A percentile compares a stretch with the other conserved stretches of the same genome.
Conservation (phyloP, 2,113 vertebrate genomes). For the Osmerus eperlanus region DNA sequence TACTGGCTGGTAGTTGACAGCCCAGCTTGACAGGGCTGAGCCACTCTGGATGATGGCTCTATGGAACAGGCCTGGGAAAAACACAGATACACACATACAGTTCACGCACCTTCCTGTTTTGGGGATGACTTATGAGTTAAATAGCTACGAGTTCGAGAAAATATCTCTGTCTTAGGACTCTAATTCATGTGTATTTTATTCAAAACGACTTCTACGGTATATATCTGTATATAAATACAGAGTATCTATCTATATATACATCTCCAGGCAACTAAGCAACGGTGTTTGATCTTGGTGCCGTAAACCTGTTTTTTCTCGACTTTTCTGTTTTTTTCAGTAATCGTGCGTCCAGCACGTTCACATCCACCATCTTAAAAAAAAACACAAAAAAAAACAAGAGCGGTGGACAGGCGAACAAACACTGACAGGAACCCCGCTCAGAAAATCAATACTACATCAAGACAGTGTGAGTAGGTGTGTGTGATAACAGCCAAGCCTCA, state of each 20-base stretch:
- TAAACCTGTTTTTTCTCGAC: too few relatives aligned
- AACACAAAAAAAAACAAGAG: not conserved
- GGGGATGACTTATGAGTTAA: too few relatives aligned
- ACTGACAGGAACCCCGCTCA: not conserved
- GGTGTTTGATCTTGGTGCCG: too few relatives aligned
- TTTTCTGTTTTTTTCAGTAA: not conserved
- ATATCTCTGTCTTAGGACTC: too few relatives aligned
- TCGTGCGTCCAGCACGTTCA: not conserved
- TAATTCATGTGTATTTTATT: too few relatives aligned
- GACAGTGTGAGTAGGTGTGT: conserved; percentile 14
- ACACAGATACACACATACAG: conserved; percentile 17
- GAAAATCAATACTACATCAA: conserved; percentile 9
- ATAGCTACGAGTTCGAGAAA: too few relatives aligned
- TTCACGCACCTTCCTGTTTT: too few relatives aligned
- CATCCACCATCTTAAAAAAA: not conserved
- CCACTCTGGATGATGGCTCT: conserved; percentile 98
- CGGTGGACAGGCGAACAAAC: not conserved
- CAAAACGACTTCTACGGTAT: too few relatives aligned
- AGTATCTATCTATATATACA: too few relatives aligned
- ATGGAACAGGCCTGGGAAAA: conserved; percentile 89
- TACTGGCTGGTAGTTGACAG: conserved; percentile 96
- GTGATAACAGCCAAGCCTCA: not conserved
- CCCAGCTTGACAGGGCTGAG: conserved; percentile 96
- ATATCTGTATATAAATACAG: too few relatives aligned
- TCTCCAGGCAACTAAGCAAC: too few relatives aligned